Percentiles rank a stretch among this genome's conserved stretches.
Evolutionary conservation across 1,140 invertebrate species (phyloP).

Genomic region (Drosophila ercepeae): DNA sequence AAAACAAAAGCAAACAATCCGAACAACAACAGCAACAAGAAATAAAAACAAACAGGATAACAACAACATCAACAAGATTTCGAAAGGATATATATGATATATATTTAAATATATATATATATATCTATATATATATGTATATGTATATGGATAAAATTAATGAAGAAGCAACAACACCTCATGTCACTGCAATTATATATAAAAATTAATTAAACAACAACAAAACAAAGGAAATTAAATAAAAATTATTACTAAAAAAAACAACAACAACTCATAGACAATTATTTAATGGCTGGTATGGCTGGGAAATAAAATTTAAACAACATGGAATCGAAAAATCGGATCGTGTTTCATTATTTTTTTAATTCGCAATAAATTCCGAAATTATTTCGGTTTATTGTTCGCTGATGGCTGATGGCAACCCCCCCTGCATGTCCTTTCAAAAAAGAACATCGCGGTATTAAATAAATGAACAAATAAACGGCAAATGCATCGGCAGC

Average conservation of each 20-base stretch:
- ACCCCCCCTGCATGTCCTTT: too few relatives aligned
- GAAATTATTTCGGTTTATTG: constrained; percentile 16
- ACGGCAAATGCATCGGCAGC: constrained; percentile 5
- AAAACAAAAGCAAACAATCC: constrained; percentile 58
- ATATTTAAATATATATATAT: constrained; percentile 33
- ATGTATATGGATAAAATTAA: constrained; percentile 70
- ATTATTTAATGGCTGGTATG: constrained; percentile 7
- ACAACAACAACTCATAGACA: constrained; percentile 25
- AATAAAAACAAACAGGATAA: constrained; percentile 14
- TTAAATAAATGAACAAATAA: constrained; percentile 51
- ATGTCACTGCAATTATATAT: constrained; percentile 82
- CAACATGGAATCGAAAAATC: constrained; percentile 28
- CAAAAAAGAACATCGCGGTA: constrained; percentile 32
- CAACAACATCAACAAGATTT: constrained; percentile 20
- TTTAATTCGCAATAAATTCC: not conserved
- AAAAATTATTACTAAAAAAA: constrained; percentile 80
- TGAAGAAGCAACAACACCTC: constrained; percentile 80
- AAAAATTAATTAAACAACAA: constrained; percentile 79
- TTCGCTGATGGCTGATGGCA: constrained; percentile 18
- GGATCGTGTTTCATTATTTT: constrained; percentile 59
- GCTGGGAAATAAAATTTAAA: too few relatives aligned
- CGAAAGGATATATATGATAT: constrained; percentile 33
- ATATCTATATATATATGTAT: constrained; percentile 45
- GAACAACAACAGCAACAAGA: constrained; percentile 19
- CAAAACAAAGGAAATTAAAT: constrained; percentile 79